Evolutionary conservation across 2,888 invertebrate genomes (phyloP).

Genomic region (Phlogophora meticulosa): DNA sequence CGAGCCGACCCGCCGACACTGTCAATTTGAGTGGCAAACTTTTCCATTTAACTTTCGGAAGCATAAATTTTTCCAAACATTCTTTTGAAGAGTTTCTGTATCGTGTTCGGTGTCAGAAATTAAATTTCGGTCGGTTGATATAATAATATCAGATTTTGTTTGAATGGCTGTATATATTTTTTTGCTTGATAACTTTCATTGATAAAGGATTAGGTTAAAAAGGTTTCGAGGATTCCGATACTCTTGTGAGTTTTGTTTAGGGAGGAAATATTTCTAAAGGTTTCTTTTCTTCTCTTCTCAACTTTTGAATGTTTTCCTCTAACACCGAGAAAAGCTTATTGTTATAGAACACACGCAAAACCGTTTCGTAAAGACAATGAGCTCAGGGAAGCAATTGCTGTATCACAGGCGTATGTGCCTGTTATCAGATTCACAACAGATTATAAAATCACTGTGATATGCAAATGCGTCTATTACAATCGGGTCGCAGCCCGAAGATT

Average conservation of each 20-base stretch:
- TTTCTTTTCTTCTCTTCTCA: neutral
- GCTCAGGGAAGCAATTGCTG: constrained; percentile 23
- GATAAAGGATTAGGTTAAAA: constrained; percentile 25
- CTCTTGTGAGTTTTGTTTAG: neutral
- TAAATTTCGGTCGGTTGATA: constrained; percentile 74
- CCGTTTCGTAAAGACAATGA: constrained; percentile 32
- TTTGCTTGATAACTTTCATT: constrained; percentile 30
- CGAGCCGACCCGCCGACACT: constrained; percentile 76
- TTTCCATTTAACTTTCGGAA: constrained; percentile 88
- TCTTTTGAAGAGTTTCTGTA: constrained; percentile 81
- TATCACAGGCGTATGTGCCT: constrained; percentile 49
- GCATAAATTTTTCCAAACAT: constrained; percentile 82
- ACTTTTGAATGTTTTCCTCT: too few species aligned
- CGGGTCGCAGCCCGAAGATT: constrained; percentile 7
- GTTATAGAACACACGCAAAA: constrained; percentile 20
- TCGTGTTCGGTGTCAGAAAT: constrained; percentile 76
- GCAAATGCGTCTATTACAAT: constrained; percentile 31
- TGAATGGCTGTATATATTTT: constrained; percentile 22
- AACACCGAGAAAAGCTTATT: constrained; percentile 23
- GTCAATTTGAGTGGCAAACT: constrained; percentile 88
- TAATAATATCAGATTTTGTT: constrained; percentile 62
- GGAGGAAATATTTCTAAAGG: too few species aligned
- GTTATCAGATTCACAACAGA: constrained; percentile 48
- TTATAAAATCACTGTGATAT: constrained; percentile 56
- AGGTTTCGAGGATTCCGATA: constrained; percentile 1